These are phyloP conservation scores for Ostrea denselamellosa DNA, from an alignment of 1,140 invertebrate species.

Conservation along the genomic window DNA sequence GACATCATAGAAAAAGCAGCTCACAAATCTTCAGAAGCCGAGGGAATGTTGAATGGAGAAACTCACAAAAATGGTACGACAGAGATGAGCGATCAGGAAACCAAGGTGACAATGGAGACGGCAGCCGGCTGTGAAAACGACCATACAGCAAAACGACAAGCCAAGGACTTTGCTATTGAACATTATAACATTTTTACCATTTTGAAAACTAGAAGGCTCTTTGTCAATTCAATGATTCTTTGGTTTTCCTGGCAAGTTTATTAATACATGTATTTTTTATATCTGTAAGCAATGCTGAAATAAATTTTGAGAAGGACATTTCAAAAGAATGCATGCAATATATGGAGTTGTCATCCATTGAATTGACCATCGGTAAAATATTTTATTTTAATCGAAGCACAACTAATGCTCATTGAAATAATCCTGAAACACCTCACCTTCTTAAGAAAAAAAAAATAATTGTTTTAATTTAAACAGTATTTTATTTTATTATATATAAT, in stretches of 20 bases:
- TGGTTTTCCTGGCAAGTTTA: constrained; percentile 46
- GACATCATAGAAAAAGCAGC: constrained; percentile 22
- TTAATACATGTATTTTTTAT: too few species aligned
- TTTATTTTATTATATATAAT: too few species aligned
- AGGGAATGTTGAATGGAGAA: background rate
- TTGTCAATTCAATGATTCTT: constrained; percentile 3
- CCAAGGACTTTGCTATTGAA: background rate
- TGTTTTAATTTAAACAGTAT: too few species aligned
- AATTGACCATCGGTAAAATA: too few species aligned
- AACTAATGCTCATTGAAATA: too few species aligned
- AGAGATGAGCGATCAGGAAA: background rate
- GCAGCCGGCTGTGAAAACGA: background rate
- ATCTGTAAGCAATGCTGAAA: too few species aligned
- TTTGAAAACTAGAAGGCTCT: background rate
- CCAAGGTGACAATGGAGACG: background rate
- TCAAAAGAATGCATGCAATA: too few species aligned
- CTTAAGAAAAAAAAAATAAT: too few species aligned
- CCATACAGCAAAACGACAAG: background rate
- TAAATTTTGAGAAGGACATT: too few species aligned
- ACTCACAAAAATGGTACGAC: background rate
- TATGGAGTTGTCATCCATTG: too few species aligned
- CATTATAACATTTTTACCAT: constrained; percentile 27
- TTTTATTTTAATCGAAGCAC: too few species aligned
- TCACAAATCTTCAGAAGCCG: background rate
- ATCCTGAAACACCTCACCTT: background rate